A percentile compares a stretch with the other conserved stretches of the same genome.
These are phyloP conservation scores for Sphenodon punctatus DNA, from an alignment of 2,797 vertebrate genomes.

Conservation along the genomic window DNA sequence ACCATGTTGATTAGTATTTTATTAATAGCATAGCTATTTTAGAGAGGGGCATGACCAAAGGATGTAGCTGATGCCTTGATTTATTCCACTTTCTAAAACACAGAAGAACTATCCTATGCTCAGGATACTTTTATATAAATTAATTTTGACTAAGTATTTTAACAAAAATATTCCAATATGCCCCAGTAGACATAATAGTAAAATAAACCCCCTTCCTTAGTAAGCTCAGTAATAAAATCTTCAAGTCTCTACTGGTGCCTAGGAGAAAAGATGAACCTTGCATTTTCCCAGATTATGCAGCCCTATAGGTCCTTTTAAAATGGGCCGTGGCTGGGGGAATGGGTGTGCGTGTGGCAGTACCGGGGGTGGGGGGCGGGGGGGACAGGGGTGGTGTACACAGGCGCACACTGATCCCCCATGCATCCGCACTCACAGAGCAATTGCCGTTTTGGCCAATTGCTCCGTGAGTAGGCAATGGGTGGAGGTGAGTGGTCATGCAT, in stretches of 20 bases:
- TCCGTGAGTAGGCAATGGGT: too few species aligned
- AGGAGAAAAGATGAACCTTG: not conserved
- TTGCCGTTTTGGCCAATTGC: too few species aligned
- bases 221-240: not conserved
- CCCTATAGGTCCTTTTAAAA: too few species aligned
- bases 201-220: not conserved
- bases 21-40: not conserved
- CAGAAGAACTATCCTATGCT: not conserved
- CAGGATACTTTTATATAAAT: not conserved
- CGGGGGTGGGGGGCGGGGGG: too few species aligned
- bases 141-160: not conserved
- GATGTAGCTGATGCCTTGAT: not conserved
- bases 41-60: not conserved
- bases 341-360: too few species aligned
- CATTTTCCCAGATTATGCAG: not conserved
- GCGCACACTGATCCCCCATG: too few species aligned
- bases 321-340: too few species aligned
- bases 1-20: not conserved
- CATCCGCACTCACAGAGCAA: too few species aligned
- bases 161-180: not conserved
- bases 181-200: not conserved
- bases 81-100: not conserved
- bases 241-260: not conserved
- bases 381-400: too few species aligned
- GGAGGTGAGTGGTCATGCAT: too few species aligned